Evolutionary conservation across 1,140 invertebrate species (phyloP).

Genomic region (Zaprionus kolodkinae): DNA sequence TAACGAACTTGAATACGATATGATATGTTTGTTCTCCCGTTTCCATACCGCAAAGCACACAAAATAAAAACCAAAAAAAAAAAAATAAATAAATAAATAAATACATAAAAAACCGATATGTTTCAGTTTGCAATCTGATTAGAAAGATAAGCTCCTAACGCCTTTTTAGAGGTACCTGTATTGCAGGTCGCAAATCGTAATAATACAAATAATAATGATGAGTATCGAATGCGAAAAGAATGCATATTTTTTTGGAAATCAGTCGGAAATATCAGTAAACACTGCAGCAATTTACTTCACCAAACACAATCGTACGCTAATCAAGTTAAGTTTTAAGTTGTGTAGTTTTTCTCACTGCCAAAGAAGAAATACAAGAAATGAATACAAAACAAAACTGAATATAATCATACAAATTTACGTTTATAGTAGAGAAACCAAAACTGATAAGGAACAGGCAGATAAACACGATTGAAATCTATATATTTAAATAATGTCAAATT

Average conservation of each 20-base stretch:
- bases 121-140: slow-evolving; percentile 25
- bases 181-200: slow-evolving; percentile 42
- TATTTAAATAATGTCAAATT: slow-evolving; percentile 47
- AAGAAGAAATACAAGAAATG: slow-evolving; percentile 48
- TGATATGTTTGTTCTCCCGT: slow-evolving; percentile 26
- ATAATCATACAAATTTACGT: slow-evolving; percentile 26
- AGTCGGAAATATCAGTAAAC: slow-evolving; percentile 1
- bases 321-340: slow-evolving; percentile 50
- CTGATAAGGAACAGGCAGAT: neutral
- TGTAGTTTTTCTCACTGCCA: slow-evolving; percentile 77
- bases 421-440: slow-evolving; percentile 30
- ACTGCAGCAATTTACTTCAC: slow-evolving; percentile 21
- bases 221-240: slow-evolving; percentile 19
- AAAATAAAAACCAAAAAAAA: slow-evolving; percentile 23
- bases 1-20: slow-evolving; percentile 32
- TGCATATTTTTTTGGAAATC: neutral
- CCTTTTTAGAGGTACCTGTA: slow-evolving; percentile 77
- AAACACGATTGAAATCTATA: slow-evolving; percentile 1
- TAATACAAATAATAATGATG: slow-evolving; percentile 12
- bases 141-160: slow-evolving; percentile 36
- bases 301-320: slow-evolving; percentile 37
- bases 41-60: slow-evolving; percentile 14
- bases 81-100: slow-evolving; percentile 4
- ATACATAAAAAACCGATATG: neutral
- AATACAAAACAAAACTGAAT: slow-evolving; percentile 4